Conservation (phyloP, 2,113 vertebrate genomes). For the Megaptera novaeangliae region DNA sequence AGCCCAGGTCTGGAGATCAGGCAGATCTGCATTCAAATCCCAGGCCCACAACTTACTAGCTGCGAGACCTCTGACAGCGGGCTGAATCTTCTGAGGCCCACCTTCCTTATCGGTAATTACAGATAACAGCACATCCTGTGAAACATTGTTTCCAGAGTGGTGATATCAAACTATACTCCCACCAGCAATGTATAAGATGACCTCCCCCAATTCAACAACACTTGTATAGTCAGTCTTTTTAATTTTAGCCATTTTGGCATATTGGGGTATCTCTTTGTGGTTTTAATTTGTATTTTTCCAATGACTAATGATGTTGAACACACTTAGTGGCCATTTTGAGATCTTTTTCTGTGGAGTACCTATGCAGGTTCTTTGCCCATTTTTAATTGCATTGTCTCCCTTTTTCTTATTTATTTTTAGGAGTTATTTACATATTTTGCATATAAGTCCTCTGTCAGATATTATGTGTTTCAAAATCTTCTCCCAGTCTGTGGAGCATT, state of each 20-base stretch:
- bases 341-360: not conserved
- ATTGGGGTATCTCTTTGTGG: not conserved
- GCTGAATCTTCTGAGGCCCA: not conserved
- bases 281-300: not conserved
- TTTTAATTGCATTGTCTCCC: not conserved
- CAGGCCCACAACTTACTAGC: not conserved
- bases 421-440: not conserved
- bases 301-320: not conserved
- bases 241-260: not conserved
- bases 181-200: not conserved
- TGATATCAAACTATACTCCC: not conserved
- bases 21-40: not conserved
- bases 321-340: not conserved
- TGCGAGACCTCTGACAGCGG: not conserved
- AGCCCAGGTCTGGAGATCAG: not conserved
- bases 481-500: not conserved
- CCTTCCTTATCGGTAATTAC: not conserved
- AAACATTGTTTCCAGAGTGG: not conserved
- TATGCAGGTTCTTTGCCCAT: not conserved
- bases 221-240: not conserved
- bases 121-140: not conserved
- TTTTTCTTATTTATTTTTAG: not conserved
- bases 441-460: not conserved
- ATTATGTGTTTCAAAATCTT: not conserved
- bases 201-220: not conserved